phyloP scores from a whole-genome alignment of 2,113 vertebrate genomes.

The Bos taurus region ARS-UCD2.0 NC_037329.1:109698001-109698500 shows the following conservation, averaged over 20 bases:
- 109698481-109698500: background rate
- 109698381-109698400: background rate
- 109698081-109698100: background rate
- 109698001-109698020: conserved; percentile 54
- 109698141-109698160: background rate
- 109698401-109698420: background rate
- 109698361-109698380: background rate
- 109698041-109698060: conserved; percentile 32
- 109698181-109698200: background rate
- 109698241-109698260: background rate
- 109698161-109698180: background rate
- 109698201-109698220: background rate
- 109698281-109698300: background rate
- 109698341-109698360: background rate
- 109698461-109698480: background rate
- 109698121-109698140: background rate
- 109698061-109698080: conserved; percentile 23
- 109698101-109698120: background rate
- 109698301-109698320: background rate
- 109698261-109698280: background rate
- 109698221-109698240: background rate
- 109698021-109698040: conserved; percentile 39
- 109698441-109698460: background rate
- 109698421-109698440: background rate
- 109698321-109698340: background rate